Base-by-base conservation (phyloP, 1,140 invertebrate species). In the Lasioglossum baleicum region DNA sequence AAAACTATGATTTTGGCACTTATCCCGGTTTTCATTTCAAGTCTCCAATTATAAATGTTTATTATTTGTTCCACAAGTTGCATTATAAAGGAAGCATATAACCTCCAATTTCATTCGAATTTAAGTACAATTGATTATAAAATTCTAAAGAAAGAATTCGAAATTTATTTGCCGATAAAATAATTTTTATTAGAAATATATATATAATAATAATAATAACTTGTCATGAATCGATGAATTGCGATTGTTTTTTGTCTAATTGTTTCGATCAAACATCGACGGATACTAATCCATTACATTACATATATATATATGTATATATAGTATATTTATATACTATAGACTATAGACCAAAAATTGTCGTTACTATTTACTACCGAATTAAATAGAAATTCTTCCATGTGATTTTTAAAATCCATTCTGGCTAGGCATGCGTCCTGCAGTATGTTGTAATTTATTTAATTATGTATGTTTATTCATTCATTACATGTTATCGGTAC, bases 361-460 rank as follows among this genome's bases (percentile, higher is more conserved):
- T 31, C 42, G 56, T 20, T 20, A 71, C 31, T 77, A n/a, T n/a
- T n/a, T n/a, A 74, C 20, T 73, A 79, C 44, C 40, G 65, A 71
- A 40, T 77, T 77, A 77, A 40, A 31, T 26, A 65, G 40, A 73
- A 11, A 40, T 61, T 61, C 44, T 61, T 71, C 31, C 13, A 26
- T 56, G 42, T 31, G 58, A 73, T 20, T 22, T 51, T 73, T 22
- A 31, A 73, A 22, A 79, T 56, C 6, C 8, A 58, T 79, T n/a
- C 11, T 79, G 35, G 35, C 51, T 61, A 79, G 68, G 17, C 61
- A 44, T 78, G 60, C 63, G 56, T 79, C 17, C 40, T 79, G 51
- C 76, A 65, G 20, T 73, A 63, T 40, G 22, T 44, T 64, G 72
- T 79, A 79, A 73, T 73, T 75, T 80, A 75, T 80, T 61, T 75